Conservation (phyloP, 2,888 invertebrate species). For the Perizoma flavofasciatum region DNA sequence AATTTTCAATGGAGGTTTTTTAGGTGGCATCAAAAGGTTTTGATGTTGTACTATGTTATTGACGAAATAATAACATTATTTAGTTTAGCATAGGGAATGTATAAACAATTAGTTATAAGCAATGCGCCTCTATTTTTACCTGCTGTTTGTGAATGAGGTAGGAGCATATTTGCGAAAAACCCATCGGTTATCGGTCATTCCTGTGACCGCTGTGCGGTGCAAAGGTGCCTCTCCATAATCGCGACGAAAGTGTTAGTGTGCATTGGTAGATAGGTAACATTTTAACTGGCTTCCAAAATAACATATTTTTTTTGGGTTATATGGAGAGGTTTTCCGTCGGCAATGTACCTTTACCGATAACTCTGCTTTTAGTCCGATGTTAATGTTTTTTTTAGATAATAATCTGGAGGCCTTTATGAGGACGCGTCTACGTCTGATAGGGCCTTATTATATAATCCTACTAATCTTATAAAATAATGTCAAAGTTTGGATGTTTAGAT, state of each 20-base stretch:
- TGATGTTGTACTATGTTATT: not conserved
- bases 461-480: too few species aligned
- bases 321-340: too few species aligned
- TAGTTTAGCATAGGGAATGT: too few species aligned
- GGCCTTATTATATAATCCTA: too few species aligned
- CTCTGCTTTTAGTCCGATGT: too few species aligned
- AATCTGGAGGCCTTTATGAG: too few species aligned
- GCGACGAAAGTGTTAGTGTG: conserved; percentile 64
- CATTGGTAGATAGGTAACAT: conserved; percentile 54
- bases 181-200: conserved; percentile 48
- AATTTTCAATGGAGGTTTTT: not conserved
- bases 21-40: not conserved
- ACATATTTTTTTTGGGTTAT: too few species aligned
- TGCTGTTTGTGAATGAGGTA: not conserved
- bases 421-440: too few species aligned
- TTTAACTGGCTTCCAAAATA: conserved; percentile 22
- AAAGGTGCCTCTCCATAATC: conserved; percentile 58
- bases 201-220: conserved; percentile 48
- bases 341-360: too few species aligned
- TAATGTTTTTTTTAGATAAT: too few species aligned
- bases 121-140: not conserved
- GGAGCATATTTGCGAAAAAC: conserved; percentile 17
- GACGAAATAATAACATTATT: too few species aligned
- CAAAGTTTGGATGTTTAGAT: too few species aligned
- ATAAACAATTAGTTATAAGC: not conserved